These are phyloP conservation scores for Ptilorrhoa leucosticta DNA, from an alignment of 2,113 vertebrate species.

Conservation along the genomic window DNA sequence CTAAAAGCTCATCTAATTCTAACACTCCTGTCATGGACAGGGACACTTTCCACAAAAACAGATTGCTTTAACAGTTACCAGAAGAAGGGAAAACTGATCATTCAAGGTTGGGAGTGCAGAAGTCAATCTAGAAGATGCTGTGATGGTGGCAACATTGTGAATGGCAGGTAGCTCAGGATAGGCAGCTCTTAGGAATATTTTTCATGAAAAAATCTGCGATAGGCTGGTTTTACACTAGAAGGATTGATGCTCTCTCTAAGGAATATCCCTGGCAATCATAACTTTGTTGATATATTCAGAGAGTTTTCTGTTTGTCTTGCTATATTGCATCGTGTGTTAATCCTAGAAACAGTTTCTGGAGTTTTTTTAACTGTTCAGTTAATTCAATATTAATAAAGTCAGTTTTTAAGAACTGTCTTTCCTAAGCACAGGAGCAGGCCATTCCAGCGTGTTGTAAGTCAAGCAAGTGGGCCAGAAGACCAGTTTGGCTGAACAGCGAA, in stretches of 20 bases:
- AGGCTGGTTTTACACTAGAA: neutral
- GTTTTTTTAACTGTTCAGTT: neutral
- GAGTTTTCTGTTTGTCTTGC: neutral
- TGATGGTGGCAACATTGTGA: neutral
- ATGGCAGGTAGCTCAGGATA: neutral
- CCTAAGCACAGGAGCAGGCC: neutral
- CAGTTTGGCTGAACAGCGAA: neutral
- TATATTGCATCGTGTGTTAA: neutral
- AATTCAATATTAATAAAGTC: neutral
- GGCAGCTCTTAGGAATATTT: neutral
- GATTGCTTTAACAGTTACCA: neutral
- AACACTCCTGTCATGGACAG: neutral
- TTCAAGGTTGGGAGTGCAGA: neutral
- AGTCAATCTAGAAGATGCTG: neutral
- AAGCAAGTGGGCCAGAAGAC: neutral
- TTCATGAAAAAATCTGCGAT: accelerated
- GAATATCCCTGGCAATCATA: neutral
- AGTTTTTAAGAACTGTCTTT: neutral
- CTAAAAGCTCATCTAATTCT: neutral
- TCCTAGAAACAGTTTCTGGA: neutral
- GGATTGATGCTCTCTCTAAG: neutral
- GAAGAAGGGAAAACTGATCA: neutral
- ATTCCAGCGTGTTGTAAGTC: accelerated
- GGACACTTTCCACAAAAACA: neutral
- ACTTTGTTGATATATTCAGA: neutral